Base-by-base conservation (phyloP, 2,113 vertebrate species). In the Pteruthius melanotis region DNA sequence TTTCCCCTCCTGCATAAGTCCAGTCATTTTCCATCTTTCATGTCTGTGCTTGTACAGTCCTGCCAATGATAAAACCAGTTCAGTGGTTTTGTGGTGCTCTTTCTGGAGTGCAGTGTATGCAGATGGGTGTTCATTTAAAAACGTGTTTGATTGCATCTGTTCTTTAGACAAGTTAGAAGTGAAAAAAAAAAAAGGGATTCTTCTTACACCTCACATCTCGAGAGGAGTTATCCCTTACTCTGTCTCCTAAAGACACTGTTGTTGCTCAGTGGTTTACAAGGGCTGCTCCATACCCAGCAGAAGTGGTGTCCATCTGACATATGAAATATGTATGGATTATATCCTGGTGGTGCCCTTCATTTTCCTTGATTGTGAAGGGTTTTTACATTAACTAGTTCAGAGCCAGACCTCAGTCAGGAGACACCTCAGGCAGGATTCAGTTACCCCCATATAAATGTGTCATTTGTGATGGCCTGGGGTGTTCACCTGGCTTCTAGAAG, bases 1-100 rank as follows among this genome's bases (percentile, higher is more conserved):
- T 57, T 80, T 59, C 31, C 31, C 39, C 72, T 80, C 14, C 88
- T 90, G 68, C 27, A 2, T 60, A 83, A 90, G 44, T 68, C 39
- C 42, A 59, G 27, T 63, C 6, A 11, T 96, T 65, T 90, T 78
- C 64, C 70, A 22, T 50, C 33, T 83, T 86, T 63, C 1, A 2
- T 80, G 87, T 35, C 90, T 83, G 44, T 92, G 64, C 94, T 93
- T 95, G 93, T 71, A 86, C 50, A 52, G 2, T 92, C 83, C 79
- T 92, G 90, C 76, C 68, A 82, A 77, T 27, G 64, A 81, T 66
- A 94, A 92, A 96, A 93, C 94, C 92, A 88, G 90, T 88, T 93
- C 52, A 92, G 93, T 95, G 90, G 79, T 91, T 96, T 95, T 83
- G 75, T 87, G 87, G 57, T 82, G 70, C 64, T 88, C 54, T 57